Evolutionary conservation across 2,888 invertebrate species (phyloP), one percentile per base, ranked within the genome.

Genomic region (Platerodrilus igneus): DNA sequence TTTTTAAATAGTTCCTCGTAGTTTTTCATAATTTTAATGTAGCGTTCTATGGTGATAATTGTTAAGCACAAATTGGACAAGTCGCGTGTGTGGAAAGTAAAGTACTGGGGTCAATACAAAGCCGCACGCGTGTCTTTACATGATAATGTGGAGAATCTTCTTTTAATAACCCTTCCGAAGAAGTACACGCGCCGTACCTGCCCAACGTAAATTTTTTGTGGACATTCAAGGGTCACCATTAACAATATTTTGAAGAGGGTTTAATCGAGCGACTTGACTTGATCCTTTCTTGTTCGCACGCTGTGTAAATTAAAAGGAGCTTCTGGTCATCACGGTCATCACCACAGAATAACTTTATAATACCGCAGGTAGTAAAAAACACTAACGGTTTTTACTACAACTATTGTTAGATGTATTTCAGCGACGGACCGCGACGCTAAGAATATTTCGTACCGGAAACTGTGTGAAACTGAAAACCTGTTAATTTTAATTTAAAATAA

Each of bases 161-260:
- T 51, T 56, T 61, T 62, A 61, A 64, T 61, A 55, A 56, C 57
- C 58, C 52, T 40, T 46, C 34, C 25, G 22, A 33, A 42, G 47
- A 48, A 46, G 52, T 49, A 56, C 55, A 51, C 57, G 52, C 51
- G 46, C 36, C 45, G 45, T 56, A 57, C 56, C 54, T 55, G 55
- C 47, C 27, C 35, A 23, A 27, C 33, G 32, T 35, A 17, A 36
- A 35, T 41, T 52, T 45, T 47, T 44, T 37, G 37, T 43, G 27
- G 40, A 33, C n/a, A 35, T 26, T 39, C 34, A 34, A 18, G 37
- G 41, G 47, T 45, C 44, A 44, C 40, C 36, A 15, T 25, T 14
- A 33, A 31, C 37, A 36, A 26, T 26, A 27, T 35, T 35, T 28
- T 30, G 37, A 45, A 46, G 37, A 45, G 48, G 44, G 46, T 44